Percentiles rank a stretch among this genome's conserved stretches.
phyloP scores from a whole-genome alignment of 2,888 invertebrate species.

The Halocaridina rubra region DNA sequence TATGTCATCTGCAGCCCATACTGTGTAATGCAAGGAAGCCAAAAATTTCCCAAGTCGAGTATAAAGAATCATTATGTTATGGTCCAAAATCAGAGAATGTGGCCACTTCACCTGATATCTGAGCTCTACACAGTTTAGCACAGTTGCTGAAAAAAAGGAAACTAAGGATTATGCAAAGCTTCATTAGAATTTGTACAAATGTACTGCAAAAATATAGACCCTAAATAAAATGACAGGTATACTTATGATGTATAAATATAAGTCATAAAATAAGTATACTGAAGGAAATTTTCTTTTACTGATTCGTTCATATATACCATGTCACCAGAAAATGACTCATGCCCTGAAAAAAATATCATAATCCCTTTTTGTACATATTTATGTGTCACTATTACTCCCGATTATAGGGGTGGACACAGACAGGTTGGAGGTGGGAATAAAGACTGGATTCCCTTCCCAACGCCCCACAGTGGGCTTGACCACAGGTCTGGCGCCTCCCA shows the following conservation, averaged over 20 bases:
- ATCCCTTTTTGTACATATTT: no score
- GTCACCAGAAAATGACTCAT: no score
- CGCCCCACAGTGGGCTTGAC: no score
- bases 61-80: slow-evolving; percentile 16
- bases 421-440: no score
- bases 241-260: background rate
- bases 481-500: no score
- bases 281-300: no score
- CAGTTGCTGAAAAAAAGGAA: background rate
- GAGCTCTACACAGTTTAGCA: slow-evolving; percentile 45
- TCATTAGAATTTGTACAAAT: background rate
- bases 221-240: background rate
- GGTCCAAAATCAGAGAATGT: slow-evolving; percentile 44
- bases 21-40: slow-evolving; percentile 26
- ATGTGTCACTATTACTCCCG: no score
- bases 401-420: no score
- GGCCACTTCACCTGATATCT: slow-evolving; percentile 51
- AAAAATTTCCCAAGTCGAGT: slow-evolving; percentile 44
- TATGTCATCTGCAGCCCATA: slow-evolving; percentile 49
- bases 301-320: no score
- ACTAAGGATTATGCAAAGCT: background rate
- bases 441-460: no score
- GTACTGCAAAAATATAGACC: background rate
- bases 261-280: background rate
- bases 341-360: no score